phyloP scores from a whole-genome alignment of 2,888 invertebrate genomes.

The Digitonthophagus gazella region DNA sequence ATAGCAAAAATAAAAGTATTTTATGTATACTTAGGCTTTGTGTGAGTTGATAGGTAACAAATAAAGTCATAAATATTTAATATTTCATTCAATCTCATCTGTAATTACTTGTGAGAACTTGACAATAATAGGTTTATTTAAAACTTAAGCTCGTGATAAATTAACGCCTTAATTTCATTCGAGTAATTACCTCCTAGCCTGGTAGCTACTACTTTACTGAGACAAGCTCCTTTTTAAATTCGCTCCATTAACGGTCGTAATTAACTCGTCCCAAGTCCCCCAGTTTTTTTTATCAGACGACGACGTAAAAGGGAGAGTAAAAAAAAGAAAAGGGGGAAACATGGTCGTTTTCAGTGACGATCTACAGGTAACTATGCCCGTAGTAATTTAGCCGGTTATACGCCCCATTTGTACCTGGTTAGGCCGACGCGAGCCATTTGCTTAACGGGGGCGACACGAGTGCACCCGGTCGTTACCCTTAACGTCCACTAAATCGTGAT shows the following conservation, averaged over 20 bases:
- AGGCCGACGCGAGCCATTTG: slow-evolving; percentile 11
- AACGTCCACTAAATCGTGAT: neutral
- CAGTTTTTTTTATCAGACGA: neutral
- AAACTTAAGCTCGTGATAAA: no score
- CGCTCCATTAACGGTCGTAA: neutral
- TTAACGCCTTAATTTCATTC: neutral
- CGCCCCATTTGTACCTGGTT: slow-evolving; percentile 15
- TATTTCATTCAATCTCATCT: no score
- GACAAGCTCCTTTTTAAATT: slow-evolving; percentile 2
- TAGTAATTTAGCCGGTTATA: slow-evolving; percentile 11
- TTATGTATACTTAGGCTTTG: no score
- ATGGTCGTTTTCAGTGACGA: neutral
- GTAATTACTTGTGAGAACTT: no score
- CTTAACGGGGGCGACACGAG: slow-evolving; percentile 12
- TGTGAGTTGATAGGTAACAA: no score
- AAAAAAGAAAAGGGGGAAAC: neutral
- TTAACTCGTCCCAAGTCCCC: slow-evolving; percentile 8
- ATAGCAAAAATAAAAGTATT: no score
- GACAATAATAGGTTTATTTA: no score
- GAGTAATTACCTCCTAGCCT: neutral
- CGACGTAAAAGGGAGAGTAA: neutral
- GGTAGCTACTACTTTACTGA: neutral
- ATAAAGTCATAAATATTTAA: no score
- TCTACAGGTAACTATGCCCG: slow-evolving; percentile 10
- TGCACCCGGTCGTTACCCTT: neutral